Evolutionary conservation across 2,797 vertebrate species (phyloP).

Genomic region (Xenentodon cancila): DNA sequence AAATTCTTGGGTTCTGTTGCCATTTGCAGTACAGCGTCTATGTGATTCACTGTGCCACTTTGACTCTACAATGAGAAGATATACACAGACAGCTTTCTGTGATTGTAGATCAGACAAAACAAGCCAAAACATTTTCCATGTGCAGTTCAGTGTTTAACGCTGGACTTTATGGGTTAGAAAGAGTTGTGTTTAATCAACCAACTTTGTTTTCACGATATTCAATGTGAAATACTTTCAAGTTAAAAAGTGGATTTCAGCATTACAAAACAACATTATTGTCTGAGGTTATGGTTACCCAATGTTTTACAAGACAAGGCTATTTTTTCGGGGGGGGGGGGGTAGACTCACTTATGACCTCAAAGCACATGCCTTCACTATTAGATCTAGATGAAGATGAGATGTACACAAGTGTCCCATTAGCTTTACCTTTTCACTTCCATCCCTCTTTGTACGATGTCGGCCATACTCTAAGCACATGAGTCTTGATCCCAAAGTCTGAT

Average conservation of each 20-base stretch:
- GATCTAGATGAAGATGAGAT: slow-evolving; percentile 82
- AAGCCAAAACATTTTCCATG: slow-evolving; percentile 67
- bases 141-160: slow-evolving; percentile 44
- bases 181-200: slow-evolving; percentile 43
- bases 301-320: slow-evolving; percentile 29
- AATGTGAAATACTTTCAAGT: not conserved
- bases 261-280: slow-evolving; percentile 5
- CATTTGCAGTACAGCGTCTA: slow-evolving; percentile 50
- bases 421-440: slow-evolving; percentile 75
- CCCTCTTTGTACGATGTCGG: slow-evolving; percentile 78
- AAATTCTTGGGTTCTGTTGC: slow-evolving; percentile 61
- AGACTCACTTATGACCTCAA: slow-evolving; percentile 79
- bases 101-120: slow-evolving; percentile 68
- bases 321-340: slow-evolving; percentile 38
- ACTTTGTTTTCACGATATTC: not conserved
- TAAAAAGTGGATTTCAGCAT: slow-evolving; percentile 8
- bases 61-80: slow-evolving; percentile 62
- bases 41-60: slow-evolving; percentile 66
- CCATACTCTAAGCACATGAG: slow-evolving; percentile 71
- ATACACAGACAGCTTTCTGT: slow-evolving; percentile 65
- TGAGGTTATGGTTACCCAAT: not conserved
- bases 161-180: slow-evolving; percentile 60
- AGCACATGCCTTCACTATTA: slow-evolving; percentile 71
- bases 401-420: slow-evolving; percentile 81
- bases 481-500: slow-evolving; percentile 79